These are phyloP conservation scores for Pecten maximus DNA, from an alignment of 2,888 invertebrate species.

Conservation along the genomic window DNA sequence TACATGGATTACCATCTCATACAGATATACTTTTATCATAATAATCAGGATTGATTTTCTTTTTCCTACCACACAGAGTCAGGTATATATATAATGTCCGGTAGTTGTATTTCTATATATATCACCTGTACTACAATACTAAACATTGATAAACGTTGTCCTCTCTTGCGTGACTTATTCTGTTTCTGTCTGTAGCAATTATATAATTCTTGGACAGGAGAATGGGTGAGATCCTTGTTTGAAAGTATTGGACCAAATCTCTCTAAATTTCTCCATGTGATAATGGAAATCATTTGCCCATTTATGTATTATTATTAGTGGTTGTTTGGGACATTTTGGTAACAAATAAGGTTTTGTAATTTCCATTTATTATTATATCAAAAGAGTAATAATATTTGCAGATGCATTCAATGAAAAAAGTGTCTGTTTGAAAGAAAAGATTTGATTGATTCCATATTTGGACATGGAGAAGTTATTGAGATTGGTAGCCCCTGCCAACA, in stretches of 20 bases:
- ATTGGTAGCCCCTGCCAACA: neutral
- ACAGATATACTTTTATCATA: no score
- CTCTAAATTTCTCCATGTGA: neutral
- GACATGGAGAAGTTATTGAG: neutral
- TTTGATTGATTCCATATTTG: neutral
- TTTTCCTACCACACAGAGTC: neutral
- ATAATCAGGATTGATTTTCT: neutral
- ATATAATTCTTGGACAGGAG: conserved; percentile 26
- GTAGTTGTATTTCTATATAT: neutral
- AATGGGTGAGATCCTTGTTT: conserved; percentile 14
- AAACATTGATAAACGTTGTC: neutral
- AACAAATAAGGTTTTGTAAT: neutral
- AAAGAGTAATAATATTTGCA: neutral
- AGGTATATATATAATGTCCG: neutral
- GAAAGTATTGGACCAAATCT: neutral
- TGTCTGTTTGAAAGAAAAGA: neutral
- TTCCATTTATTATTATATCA: neutral
- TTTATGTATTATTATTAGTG: neutral
- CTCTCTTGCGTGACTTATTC: neutral
- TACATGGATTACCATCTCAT: no score
- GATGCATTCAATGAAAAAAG: neutral
- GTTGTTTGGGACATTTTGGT: neutral
- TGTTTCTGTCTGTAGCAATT: conserved; percentile 20
- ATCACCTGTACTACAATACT: neutral
- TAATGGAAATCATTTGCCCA: neutral